phyloP scores from a whole-genome alignment of 1,140 invertebrate species.

The Araneus ventricosus region DNA sequence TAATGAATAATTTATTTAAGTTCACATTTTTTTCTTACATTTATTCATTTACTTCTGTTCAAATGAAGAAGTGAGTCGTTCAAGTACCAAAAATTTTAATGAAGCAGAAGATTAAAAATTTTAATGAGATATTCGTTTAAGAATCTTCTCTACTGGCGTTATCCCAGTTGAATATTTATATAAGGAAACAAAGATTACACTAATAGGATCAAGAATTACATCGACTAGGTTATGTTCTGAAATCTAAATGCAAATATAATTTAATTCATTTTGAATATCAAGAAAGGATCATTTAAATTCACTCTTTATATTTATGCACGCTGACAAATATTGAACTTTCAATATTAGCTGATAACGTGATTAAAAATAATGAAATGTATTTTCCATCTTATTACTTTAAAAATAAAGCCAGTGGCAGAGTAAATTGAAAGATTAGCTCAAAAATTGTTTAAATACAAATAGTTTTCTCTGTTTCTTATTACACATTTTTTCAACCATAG shows the following conservation, averaged over 20 bases:
- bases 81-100: conserved; percentile 15
- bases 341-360: too few relatives aligned
- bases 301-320: not conserved
- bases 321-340: too few relatives aligned
- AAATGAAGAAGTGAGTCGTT: not conserved
- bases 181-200: not conserved
- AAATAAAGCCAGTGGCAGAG: not conserved
- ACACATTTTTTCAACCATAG: not conserved
- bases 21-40: not conserved
- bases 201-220: not conserved
- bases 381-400: too few relatives aligned
- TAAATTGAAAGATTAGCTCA: not conserved
- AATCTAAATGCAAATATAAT: not conserved
- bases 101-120: conserved; percentile 42
- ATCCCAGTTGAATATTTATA: not conserved
- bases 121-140: not conserved
- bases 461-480: not conserved
- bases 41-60: conserved; percentile 28
- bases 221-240: not conserved
- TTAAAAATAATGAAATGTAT: too few relatives aligned
- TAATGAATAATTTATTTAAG: conserved; percentile 32
- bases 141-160: not conserved
- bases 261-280: not conserved
- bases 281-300: not conserved
- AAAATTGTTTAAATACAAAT: not conserved